Base-by-base conservation (phyloP, 2,113 vertebrate genomes). In the Macquaria australasica region DNA sequence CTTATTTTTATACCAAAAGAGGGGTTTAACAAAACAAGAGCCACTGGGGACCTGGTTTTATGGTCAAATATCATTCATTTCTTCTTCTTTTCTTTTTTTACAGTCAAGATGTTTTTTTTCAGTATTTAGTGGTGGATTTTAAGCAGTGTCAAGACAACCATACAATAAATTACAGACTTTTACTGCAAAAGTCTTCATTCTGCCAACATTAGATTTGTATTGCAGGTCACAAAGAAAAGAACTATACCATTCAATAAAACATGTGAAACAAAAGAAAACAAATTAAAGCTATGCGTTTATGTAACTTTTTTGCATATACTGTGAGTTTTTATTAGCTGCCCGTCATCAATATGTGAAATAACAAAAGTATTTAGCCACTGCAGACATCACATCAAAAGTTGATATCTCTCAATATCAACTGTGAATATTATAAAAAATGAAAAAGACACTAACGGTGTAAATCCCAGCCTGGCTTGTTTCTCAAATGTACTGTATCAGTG, bases 61-160 rank as follows among this genome's bases (percentile, higher is more conserved):
- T 63, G 50, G 51, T 64, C 21, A 62, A 81, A 77, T 75, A 68
- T 77, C 39, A 7, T 43, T 48, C 1, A 43, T 39, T 25, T 21
- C 6, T 37, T 62, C n/a, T 45, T 16, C 3, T 43, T 43, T 43
- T 41, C 8, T 43, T 43, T 45, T 45, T 15, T 15, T 21, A 71
- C 20, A 18, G 21, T 16, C 9, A 51, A 51, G 16, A 12, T 12
- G 5, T 1, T 51, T n/a, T 77, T 58, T 28, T 50, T 37, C 23
- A 77, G 4, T 18, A 41, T 28, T 31, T 8, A 23, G 20, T 58
- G 5, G 10, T 2, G 6, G 21, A 25, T 41, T n/a, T 67, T 4
- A 20, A 64, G 67, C 20, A 15, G 15, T 11, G 11, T 55, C 45
- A 37, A 69, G 37, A 39, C 21, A 50, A 37, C 59, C 25, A 31